Evolutionary conservation across 2,888 invertebrate species (phyloP).

Genomic region (Ceraclea dissimilis): DNA sequence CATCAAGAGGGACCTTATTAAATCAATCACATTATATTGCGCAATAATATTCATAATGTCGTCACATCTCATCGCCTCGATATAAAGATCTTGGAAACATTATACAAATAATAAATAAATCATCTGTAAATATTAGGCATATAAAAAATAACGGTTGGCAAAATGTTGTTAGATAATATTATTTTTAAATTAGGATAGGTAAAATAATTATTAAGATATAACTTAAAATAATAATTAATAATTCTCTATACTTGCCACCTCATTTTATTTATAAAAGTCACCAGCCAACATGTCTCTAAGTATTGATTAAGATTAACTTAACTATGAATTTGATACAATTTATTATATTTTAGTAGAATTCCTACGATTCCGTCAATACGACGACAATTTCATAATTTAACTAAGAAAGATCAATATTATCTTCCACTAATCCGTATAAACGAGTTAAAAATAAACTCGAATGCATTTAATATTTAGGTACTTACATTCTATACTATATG

Average conservation of each 20-base stretch:
- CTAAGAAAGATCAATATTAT: no score
- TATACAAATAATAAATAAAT: not conserved
- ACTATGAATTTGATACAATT: not conserved
- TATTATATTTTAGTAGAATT: not conserved
- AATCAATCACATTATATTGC: constrained; percentile 4
- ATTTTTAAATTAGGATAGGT: not conserved
- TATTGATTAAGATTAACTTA: no score
- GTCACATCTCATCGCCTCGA: no score
- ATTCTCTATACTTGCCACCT: no score
- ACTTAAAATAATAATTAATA: no score
- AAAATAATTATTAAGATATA: not conserved
- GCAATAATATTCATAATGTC: no score
- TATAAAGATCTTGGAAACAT: not conserved
- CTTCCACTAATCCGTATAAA: no score
- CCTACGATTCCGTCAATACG: not conserved
- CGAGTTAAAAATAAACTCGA: no score
- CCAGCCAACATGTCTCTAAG: no score
- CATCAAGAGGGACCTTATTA: constrained; percentile 14
- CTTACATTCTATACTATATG: no score
- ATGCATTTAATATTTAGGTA: not conserved
- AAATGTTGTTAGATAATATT: not conserved
- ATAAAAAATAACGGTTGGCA: not conserved
- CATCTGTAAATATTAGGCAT: constrained; percentile 1
- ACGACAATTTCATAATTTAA: not conserved
- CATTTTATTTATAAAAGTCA: no score